Evolutionary conservation across 2,888 invertebrate species (phyloP).

Genomic region (Eledona agricola): DNA sequence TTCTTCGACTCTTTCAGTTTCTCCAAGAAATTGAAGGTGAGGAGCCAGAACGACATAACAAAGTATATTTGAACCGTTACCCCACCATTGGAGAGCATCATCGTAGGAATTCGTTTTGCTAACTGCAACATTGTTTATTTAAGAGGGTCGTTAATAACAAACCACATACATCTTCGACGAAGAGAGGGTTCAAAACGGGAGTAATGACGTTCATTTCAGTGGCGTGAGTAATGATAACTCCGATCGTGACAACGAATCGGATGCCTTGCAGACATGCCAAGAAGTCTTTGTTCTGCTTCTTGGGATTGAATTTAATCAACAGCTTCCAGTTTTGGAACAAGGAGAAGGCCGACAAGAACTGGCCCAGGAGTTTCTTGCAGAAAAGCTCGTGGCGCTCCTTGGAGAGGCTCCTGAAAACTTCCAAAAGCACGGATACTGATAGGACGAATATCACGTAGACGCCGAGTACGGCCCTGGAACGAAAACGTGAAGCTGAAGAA

Average conservation of each 20-base stretch:
- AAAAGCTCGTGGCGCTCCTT: too few relatives aligned
- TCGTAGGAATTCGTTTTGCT: background rate
- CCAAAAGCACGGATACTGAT: too few relatives aligned
- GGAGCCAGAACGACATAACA: background rate
- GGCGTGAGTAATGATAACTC: background rate
- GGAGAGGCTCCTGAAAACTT: too few relatives aligned
- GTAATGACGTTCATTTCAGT: background rate
- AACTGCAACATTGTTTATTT: background rate
- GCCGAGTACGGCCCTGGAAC: too few relatives aligned
- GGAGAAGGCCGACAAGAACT: background rate
- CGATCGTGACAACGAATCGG: background rate
- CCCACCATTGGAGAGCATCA: background rate
- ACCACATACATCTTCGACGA: background rate
- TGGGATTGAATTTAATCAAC: background rate
- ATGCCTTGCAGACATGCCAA: background rate
- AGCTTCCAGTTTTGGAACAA: background rate
- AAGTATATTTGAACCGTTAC: slow-evolving; percentile 4
- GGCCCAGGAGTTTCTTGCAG: too few relatives aligned
- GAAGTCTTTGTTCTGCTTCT: background rate
- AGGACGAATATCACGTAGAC: too few relatives aligned
- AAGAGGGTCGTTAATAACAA: background rate
- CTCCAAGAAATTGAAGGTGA: background rate
- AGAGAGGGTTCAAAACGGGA: background rate
- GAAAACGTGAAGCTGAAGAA: too few relatives aligned
- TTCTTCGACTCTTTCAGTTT: background rate